Base-by-base conservation (phyloP, 2,113 vertebrate genomes). In the Rhynchomys soricoides region DNA sequence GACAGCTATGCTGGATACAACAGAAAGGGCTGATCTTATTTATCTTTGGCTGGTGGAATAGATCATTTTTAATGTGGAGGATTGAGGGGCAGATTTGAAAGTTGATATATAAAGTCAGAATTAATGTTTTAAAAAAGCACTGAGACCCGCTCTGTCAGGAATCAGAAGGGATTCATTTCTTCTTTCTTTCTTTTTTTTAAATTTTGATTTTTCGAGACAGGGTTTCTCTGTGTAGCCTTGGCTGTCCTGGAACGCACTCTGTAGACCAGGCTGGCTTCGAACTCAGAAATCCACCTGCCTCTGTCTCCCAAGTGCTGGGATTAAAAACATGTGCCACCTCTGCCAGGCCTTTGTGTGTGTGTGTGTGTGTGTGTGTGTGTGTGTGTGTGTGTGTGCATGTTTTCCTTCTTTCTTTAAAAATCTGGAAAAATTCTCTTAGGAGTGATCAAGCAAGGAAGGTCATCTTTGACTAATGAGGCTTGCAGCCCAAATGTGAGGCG, bases 321-420 rank as follows among this genome's bases (percentile, higher is more conserved):
- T n/a, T n/a, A n/a, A n/a, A n/a, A n/a, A n/a, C n/a, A n/a, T n/a
- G n/a, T n/a, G n/a, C n/a, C n/a, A n/a, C n/a, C n/a, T n/a, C n/a
- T n/a, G n/a, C n/a, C n/a, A n/a, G n/a, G n/a, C n/a, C n/a, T n/a
- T n/a, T n/a, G n/a, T n/a, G n/a, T n/a, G n/a, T n/a, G n/a, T n/a
- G n/a, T n/a, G n/a, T n/a, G n/a, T n/a, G n/a, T n/a, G n/a, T n/a
- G n/a, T n/a, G n/a, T n/a, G n/a, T n/a, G n/a, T n/a, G n/a, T n/a
- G n/a, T n/a, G n/a, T n/a, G n/a, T n/a, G n/a, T n/a, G n/a, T n/a
- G n/a, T n/a, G n/a, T n/a, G n/a, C n/a, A n/a, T n/a, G n/a, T n/a
- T n/a, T 74, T 88, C 79, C 9, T 37, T 85, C 59, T 85, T 70
- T 43, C 64, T 55, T 93, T 86, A 52, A 93, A 96, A 97, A 71